Conservation (phyloP, 2,797 vertebrate species). For the Otolemur crassicaudatus region DNA sequence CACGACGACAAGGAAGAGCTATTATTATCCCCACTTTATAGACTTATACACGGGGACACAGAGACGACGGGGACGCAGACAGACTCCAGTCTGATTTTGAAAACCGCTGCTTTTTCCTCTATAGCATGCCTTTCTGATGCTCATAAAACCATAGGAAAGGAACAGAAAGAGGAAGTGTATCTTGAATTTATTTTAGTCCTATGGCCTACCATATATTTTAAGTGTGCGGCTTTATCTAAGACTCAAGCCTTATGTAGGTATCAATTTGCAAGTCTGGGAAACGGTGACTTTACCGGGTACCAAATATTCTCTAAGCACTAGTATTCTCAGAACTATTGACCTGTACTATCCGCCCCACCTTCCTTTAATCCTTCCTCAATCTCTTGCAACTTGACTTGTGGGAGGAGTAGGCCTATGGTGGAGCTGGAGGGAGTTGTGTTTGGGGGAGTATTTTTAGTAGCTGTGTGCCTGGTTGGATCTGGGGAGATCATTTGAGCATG, state of each 20-base stretch:
- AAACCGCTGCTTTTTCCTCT: neutral
- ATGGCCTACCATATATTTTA: neutral
- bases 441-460: neutral
- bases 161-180: neutral
- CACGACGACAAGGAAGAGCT: neutral
- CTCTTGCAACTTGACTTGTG: neutral
- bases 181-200: conserved; percentile 43
- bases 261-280: conserved; percentile 58
- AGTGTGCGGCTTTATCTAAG: neutral
- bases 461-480: neutral
- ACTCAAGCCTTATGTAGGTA: neutral
- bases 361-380: neutral
- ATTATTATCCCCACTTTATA: neutral
- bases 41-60: neutral
- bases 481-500: conserved; percentile 72
- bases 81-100: conserved; percentile 13
- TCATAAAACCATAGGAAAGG: neutral
- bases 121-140: neutral
- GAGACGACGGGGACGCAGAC: neutral
- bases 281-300: neutral
- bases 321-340: conserved; percentile 27
- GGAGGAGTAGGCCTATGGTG: neutral
- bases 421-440: neutral
- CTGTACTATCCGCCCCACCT: neutral
- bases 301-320: neutral